A percentile compares a stretch with the other conserved stretches of the same genome.
phyloP scores from a whole-genome alignment of 2,797 vertebrate genomes.

The Pseudochirops corinnae region DNA sequence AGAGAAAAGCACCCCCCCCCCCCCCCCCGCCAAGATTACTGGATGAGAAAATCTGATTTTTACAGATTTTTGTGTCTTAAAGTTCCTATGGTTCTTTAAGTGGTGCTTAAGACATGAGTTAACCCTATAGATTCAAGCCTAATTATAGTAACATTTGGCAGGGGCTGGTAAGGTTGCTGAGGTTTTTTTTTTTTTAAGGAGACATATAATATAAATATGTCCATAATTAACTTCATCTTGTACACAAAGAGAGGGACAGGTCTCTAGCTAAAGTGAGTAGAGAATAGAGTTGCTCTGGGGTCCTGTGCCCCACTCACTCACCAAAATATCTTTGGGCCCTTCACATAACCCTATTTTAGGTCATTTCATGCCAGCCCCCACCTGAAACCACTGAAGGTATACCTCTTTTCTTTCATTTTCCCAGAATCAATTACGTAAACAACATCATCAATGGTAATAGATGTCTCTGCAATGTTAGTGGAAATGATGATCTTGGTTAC shows the following conservation, averaged over 20 bases:
- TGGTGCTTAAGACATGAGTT: neutral
- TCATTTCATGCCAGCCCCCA: neutral
- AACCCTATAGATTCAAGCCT: neutral
- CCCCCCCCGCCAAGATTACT: neutral
- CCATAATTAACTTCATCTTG: neutral
- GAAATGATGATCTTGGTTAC: slow-evolving; percentile 98
- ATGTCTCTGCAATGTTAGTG: slow-evolving; percentile 99
- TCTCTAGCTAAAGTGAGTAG: neutral
- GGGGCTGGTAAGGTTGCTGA: neutral
- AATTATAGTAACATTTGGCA: neutral
- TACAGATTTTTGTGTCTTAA: neutral
- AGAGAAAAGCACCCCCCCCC: neutral
- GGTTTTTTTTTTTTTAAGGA: neutral
- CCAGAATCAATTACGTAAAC: slow-evolving; percentile 98
- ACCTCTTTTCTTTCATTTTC: slow-evolving; percentile 99
- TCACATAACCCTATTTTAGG: neutral
- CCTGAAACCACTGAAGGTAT: slow-evolving; percentile 37
- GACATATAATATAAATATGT: neutral
- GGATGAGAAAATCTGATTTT: neutral
- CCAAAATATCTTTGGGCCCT: neutral
- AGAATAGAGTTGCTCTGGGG: neutral
- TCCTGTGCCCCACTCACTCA: neutral
- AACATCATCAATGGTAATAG: slow-evolving; percentile 97
- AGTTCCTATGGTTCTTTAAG: neutral
- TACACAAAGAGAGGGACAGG: neutral